These are phyloP conservation scores for Acleris holmiana DNA, from an alignment of 2,888 invertebrate genomes.

Conservation along the genomic window DNA sequence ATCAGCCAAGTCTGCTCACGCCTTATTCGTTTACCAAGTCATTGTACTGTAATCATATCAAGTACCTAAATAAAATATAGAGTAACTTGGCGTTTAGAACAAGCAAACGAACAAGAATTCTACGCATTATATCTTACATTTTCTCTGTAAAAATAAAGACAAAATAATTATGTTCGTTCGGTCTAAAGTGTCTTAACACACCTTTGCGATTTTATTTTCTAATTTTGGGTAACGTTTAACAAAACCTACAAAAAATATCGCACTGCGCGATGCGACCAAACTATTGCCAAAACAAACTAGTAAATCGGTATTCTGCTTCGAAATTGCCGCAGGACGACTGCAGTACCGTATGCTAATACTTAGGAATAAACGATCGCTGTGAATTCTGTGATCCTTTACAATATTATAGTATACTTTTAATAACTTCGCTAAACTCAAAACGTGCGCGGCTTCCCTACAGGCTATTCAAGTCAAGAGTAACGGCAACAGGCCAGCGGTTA, in stretches of 20 bases:
- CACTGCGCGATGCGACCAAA: not conserved
- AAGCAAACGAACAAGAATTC: too few relatives aligned
- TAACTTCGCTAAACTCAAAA: constrained; percentile 32
- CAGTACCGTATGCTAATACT: constrained; percentile 11
- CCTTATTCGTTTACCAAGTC: too few relatives aligned
- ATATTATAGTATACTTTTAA: constrained; percentile 33
- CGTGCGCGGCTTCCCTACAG: constrained; percentile 24
- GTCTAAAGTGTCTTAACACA: too few relatives aligned
- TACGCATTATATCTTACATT: too few relatives aligned
- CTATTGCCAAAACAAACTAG: not conserved
- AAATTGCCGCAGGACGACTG: constrained; percentile 5
- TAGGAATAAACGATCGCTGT: constrained; percentile 11
- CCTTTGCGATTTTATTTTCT: not conserved
- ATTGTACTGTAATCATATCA: too few relatives aligned
- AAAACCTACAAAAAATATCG: too few relatives aligned
- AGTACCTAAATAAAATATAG: too few relatives aligned
- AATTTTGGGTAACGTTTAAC: not conserved
- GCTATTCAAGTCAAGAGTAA: constrained; percentile 20
- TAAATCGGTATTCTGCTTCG: not conserved
- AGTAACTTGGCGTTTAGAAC: too few relatives aligned
- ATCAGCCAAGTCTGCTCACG: too few relatives aligned
- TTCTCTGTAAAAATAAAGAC: too few relatives aligned
- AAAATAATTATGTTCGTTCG: too few relatives aligned
- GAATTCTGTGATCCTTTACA: constrained; percentile 8
- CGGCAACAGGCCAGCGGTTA: constrained; percentile 30